Conservation (phyloP, 2,888 invertebrate genomes). For the Pelosia muscerda region DNA sequence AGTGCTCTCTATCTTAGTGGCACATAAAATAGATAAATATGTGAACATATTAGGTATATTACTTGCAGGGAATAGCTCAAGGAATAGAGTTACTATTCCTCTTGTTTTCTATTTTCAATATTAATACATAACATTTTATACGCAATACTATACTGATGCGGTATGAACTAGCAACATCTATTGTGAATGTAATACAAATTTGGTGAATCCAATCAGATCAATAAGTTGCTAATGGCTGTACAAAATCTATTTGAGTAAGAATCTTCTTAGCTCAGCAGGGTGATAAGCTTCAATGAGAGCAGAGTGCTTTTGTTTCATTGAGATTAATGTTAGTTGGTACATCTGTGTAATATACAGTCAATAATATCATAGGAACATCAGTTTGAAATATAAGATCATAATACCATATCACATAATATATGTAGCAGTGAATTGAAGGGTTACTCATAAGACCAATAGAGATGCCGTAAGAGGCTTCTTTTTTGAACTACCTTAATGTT, state of each 20-base stretch:
- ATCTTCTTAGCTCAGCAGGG: slow-evolving; percentile 9
- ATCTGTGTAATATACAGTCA: neutral
- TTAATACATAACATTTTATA: slow-evolving; percentile 11
- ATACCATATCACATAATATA: neutral
- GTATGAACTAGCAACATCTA: neutral
- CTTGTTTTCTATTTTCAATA: slow-evolving; percentile 9
- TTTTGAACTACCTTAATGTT: slow-evolving; percentile 9
- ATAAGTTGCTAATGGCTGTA: neutral
- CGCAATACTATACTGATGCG: neutral
- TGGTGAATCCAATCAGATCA: slow-evolving; percentile 14
- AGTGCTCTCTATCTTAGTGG: neutral
- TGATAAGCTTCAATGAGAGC: neutral
- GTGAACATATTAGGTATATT: slow-evolving; percentile 10
- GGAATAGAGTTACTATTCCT: neutral
- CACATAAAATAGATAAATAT: slow-evolving; percentile 7
- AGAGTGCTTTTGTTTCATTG: neutral
- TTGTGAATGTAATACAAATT: slow-evolving; percentile 13
- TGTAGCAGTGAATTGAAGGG: neutral
- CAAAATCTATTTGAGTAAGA: neutral
- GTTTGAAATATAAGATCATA: neutral
- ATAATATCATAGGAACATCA: neutral
- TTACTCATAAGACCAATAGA: slow-evolving; percentile 13
- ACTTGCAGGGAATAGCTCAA: neutral
- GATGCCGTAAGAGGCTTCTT: neutral
- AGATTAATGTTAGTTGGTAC: neutral